Evolutionary conservation across 2,113 vertebrate genomes (phyloP), one percentile per base, ranked within the genome.

Genomic region (Myocastor coypus): DNA sequence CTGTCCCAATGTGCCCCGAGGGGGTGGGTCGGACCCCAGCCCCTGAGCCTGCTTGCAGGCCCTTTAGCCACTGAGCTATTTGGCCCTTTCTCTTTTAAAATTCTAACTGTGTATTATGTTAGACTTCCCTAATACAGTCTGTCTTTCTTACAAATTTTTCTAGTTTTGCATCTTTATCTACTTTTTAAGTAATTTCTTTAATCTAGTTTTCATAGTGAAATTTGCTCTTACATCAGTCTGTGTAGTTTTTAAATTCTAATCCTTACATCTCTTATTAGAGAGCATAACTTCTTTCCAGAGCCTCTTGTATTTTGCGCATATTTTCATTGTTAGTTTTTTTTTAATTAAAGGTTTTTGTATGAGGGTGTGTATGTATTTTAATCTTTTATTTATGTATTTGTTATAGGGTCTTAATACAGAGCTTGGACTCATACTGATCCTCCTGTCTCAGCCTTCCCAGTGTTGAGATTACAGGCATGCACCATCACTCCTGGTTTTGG

Each of bases 141-240:
- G 6, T 22, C 16, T 85, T 46, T 89, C 80, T 55, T 24, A 22
- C 71, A 59, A 92, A 71, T 20, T 16, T 24, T 94, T 66, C 46
- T 80, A 5, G 26, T 77, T 77, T 46, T 77, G 26, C 42, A 28
- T 77, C 73, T 75, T 75, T 37, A 19, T 71, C n/a, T 73, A 37
- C 40, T 46, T 88, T 84, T 77, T 90, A 86, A 66, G 10, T 90
- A 32, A 85, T 92, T 71, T 89, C 30, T 83, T 77, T 73, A 75
- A 34, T 93, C 28, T 7, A 30, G 3, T 80, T 57, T 84, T 80
- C 40, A 7, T 42, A 28, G 68, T 89, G 78, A 78, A 92, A 80
- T 88, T 64, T 86, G 22, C 46, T 92, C 42, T 91, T 68, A 73
- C 37, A 80, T 66, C n/a, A 64, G 16, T 83, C 14, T 83, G 9